Evolutionary conservation across 2,113 vertebrate species (phyloP), one percentile per base, ranked within the genome.

Genomic region (Hemibagrus wyckioides): DNA sequence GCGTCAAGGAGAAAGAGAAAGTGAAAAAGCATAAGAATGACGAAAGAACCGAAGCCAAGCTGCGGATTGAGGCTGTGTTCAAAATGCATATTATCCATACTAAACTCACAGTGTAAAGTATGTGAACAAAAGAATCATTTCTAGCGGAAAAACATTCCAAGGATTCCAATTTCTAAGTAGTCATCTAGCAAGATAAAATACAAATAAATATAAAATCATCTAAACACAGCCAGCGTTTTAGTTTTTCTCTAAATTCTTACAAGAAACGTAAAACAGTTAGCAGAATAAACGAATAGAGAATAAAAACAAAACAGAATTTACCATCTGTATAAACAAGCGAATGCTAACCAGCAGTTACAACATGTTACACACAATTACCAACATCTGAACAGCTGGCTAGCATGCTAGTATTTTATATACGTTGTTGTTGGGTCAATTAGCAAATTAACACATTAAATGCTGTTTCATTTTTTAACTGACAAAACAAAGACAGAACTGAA

Each of bases 1-100:
- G 92, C 75, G 92, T 88, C 85, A 81, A 87, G 56, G 89, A 89
- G 48, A 85, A 25, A 87, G n/a, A 89, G 83, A 89, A 36, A 10
- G 8, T 75, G 41, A 15, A 57, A 54, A 61, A 84, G 57, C 15
- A 44, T 33, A 33, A 82, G 21, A 85, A 67, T 25, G 39, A 75
- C 25, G 7, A 75, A 25, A 48, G 23, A 75, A 48, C 23, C 19
- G 65, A 69, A 69, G 30, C 30, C 65, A 69, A 69, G 65, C 61
- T 65, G 28, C 13, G 13, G 11, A 5, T n/a, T 10, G 28, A 63
- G 25, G 25, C 59, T 28, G 25, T n/a, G 30, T 33, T 33, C 15
- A 67, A 67, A 67, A 67, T 67, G 4, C 30, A 67, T 17, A 13
- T 63, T 63, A 30, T 11, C 13, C 28, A n/a, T n/a, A n/a, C 19